These are phyloP conservation scores for Thereva nobilitata DNA, from an alignment of 2,888 invertebrate species.

Conservation along the genomic window DNA sequence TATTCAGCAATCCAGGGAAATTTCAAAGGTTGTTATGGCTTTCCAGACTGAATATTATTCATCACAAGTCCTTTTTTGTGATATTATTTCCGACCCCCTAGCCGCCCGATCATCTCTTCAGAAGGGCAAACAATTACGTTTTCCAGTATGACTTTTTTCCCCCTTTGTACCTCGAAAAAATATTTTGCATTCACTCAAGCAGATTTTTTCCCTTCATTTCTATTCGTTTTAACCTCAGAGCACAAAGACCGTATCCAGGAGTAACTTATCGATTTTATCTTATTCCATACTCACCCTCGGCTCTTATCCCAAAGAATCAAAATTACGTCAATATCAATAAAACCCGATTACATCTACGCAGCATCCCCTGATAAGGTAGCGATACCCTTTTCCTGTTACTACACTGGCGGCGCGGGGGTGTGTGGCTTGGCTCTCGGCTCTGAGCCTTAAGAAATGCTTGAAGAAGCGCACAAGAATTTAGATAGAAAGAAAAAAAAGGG, in stretches of 20 bases:
- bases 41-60: no score
- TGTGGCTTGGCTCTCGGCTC: background rate
- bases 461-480: background rate
- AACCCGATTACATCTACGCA: constrained; percentile 18
- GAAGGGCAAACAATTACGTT: no score
- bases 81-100: no score
- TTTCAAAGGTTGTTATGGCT: no score
- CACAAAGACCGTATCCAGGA: background rate
- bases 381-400: constrained; percentile 24
- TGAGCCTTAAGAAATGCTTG: constrained; percentile 3
- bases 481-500: background rate
- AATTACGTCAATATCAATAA: constrained; percentile 31
- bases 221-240: no score
- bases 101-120: no score
- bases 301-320: constrained; percentile 21
- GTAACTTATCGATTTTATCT: constrained; percentile 25
- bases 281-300: constrained; percentile 15
- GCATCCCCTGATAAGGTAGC: constrained; percentile 1
- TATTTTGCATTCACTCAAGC: no score
- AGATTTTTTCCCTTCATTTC: no score
- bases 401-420: background rate
- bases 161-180: no score
- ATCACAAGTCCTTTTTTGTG: no score
- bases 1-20: no score
- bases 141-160: no score